Percentiles rank a stretch among this genome's conserved stretches.
Evolutionary conservation across 1,140 invertebrate genomes (phyloP).

Genomic region (Drosophila tristis): DNA sequence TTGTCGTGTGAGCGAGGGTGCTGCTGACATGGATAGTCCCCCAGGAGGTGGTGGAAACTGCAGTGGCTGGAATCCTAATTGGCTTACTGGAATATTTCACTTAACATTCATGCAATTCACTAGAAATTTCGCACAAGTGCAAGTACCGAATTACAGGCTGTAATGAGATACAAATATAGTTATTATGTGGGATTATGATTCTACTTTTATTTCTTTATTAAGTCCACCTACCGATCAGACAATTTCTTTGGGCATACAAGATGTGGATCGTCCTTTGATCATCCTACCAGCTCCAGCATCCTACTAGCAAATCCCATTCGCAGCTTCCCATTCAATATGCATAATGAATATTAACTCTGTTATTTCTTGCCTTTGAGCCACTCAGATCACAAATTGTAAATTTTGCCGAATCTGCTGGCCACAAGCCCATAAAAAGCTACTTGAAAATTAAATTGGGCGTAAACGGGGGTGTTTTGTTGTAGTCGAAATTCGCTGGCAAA

Average conservation of each 20-base stretch:
- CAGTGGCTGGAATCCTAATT: conserved; percentile 17
- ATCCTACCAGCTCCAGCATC: too few relatives aligned
- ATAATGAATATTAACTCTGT: conserved; percentile 41
- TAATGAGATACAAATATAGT: too few relatives aligned
- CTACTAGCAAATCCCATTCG: neutral
- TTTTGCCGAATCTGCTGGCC: conserved; percentile 4
- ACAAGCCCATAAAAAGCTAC: conserved; percentile 63
- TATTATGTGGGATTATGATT: too few relatives aligned
- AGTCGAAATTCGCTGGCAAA: conserved; percentile 23
- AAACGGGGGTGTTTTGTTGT: conserved; percentile 75
- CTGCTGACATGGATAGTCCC: conserved; percentile 14
- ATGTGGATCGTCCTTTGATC: too few relatives aligned
- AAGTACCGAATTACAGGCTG: too few relatives aligned
- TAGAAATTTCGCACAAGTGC: too few relatives aligned
- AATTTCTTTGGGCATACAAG: too few relatives aligned
- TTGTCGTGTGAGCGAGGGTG: neutral
- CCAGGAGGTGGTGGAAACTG: neutral
- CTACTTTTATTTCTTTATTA: too few relatives aligned
- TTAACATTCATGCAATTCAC: neutral
- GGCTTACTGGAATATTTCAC: conserved; percentile 10
- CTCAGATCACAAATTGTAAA: conserved; percentile 37
- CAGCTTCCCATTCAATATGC: conserved; percentile 16
- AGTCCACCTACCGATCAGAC: too few relatives aligned
- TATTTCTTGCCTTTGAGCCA: conserved; percentile 26
- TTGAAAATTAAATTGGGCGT: conserved; percentile 77